Evolutionary conservation across 2,797 vertebrate species (phyloP).

Genomic region (Rhyacichthys aspro): DNA sequence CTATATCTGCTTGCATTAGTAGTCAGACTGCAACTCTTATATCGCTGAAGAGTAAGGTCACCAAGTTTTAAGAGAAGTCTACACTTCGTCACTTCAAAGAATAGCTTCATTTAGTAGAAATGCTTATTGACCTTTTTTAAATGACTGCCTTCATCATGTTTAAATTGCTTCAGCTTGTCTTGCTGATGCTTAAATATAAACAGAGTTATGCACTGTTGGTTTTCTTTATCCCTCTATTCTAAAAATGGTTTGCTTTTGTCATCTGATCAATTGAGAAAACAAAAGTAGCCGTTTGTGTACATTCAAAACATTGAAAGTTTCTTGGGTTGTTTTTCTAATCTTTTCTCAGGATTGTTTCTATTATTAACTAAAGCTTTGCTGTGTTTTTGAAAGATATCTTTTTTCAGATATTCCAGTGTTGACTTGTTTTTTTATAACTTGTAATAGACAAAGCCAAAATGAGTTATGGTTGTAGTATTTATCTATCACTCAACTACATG

Average conservation of each 20-base stretch:
- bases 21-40: too few species aligned
- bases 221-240: too few species aligned
- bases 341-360: too few species aligned
- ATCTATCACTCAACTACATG: neutral
- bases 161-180: neutral
- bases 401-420: too few species aligned
- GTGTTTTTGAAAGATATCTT: too few species aligned
- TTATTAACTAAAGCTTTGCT: too few species aligned
- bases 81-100: neutral
- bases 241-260: neutral
- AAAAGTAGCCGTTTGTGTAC: conserved; percentile 3
- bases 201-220: too few species aligned
- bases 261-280: conserved; percentile 1
- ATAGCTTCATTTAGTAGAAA: neutral
- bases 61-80: neutral
- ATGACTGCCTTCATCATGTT: neutral
- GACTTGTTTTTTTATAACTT: neutral
- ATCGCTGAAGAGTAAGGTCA: neutral
- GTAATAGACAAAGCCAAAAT: neutral
- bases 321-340: too few species aligned
- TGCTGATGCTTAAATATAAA: neutral
- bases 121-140: conserved; percentile 2
- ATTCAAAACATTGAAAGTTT: conserved; percentile 12
- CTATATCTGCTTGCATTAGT: too few species aligned
- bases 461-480: conserved; percentile 1